phyloP scores from a whole-genome alignment of 2,797 vertebrate species.

The Pagetopsis macropterus region DNA sequence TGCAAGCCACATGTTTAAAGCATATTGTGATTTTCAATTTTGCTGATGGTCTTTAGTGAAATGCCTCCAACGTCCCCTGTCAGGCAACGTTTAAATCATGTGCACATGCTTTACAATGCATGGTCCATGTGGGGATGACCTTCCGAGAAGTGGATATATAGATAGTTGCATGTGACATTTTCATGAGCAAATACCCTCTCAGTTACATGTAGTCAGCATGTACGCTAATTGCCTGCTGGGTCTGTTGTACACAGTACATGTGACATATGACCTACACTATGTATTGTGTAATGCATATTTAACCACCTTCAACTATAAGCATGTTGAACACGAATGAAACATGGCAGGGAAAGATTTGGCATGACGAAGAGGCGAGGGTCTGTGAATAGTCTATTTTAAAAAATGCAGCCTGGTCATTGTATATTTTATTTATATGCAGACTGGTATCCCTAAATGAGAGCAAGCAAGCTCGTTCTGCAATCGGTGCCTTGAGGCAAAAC shows the following conservation, averaged over 20 bases:
- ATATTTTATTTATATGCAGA: conserved; percentile 73
- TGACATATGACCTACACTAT: conserved; percentile 34
- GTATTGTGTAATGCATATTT: conserved; percentile 11
- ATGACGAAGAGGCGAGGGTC: conserved; percentile 20
- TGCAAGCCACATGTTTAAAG: conserved; percentile 26
- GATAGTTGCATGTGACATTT: conserved; percentile 57
- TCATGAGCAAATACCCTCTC: conserved; percentile 47
- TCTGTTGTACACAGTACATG: conserved; percentile 6
- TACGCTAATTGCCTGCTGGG: conserved; percentile 36
- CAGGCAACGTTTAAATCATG: conserved; percentile 33
- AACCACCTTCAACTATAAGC: conserved; percentile 32
- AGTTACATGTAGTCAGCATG: conserved; percentile 20
- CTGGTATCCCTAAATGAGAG: conserved; percentile 47
- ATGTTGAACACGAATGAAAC: conserved; percentile 51
- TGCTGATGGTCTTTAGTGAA: conserved; percentile 22
- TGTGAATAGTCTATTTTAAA: conserved; percentile 63
- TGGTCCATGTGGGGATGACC: conserved; percentile 48
- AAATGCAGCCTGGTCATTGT: conserved; percentile 61
- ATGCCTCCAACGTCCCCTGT: neutral
- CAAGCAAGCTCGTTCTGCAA: conserved; percentile 19
- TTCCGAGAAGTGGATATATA: conserved; percentile 39
- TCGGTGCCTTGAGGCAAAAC: conserved; percentile 42
- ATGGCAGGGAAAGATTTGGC: conserved; percentile 23
- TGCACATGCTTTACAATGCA: conserved; percentile 13
- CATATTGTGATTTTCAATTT: conserved; percentile 37